Conservation (phyloP, 1,140 invertebrate genomes). For the Hypothenemus hampei region DNA sequence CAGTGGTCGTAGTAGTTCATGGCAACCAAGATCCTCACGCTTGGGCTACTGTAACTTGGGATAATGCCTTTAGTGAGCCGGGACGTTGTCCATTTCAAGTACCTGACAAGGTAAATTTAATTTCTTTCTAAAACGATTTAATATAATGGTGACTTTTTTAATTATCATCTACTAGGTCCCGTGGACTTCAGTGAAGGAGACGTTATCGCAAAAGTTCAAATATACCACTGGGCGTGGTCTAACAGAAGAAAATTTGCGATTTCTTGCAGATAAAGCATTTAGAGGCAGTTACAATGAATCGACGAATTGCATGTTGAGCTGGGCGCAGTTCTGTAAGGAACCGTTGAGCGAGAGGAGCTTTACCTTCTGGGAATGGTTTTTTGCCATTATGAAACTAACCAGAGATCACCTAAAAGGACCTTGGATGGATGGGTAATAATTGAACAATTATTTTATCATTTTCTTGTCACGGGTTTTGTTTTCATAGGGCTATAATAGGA, state of each 20-base stretch:
- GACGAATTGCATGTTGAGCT: constrained; percentile 62
- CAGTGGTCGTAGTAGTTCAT: constrained; percentile 96
- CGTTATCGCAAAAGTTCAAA: constrained; percentile 84
- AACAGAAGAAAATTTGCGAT: constrained; percentile 79
- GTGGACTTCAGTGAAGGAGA: constrained; percentile 83
- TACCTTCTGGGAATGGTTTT: constrained; percentile 99
- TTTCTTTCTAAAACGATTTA: too few species aligned
- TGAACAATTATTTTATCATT: too few species aligned
- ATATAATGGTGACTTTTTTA: too few species aligned
- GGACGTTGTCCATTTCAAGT: constrained; percentile 84
- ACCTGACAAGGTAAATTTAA: constrained; percentile 72
- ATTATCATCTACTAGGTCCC: constrained; percentile 54
- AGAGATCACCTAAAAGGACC: constrained; percentile 84
- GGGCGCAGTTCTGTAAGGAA: constrained; percentile 94
- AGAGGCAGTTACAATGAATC: constrained; percentile 49
- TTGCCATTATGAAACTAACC: constrained; percentile 93
- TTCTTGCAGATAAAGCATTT: constrained; percentile 89
- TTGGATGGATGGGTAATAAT: constrained; percentile 88
- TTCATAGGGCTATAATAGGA: constrained; percentile 67
- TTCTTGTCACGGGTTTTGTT: constrained; percentile 9
- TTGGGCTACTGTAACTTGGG: constrained; percentile 96
- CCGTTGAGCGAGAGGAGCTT: constrained; percentile 85
- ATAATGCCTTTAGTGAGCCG: constrained; percentile 93
- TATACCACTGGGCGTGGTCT: constrained; percentile 75
- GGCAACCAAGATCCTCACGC: constrained; percentile 97